These are phyloP conservation scores for Pollicipes pollicipes DNA, from an alignment of 1,140 invertebrate species.

Conservation along the genomic window DNA sequence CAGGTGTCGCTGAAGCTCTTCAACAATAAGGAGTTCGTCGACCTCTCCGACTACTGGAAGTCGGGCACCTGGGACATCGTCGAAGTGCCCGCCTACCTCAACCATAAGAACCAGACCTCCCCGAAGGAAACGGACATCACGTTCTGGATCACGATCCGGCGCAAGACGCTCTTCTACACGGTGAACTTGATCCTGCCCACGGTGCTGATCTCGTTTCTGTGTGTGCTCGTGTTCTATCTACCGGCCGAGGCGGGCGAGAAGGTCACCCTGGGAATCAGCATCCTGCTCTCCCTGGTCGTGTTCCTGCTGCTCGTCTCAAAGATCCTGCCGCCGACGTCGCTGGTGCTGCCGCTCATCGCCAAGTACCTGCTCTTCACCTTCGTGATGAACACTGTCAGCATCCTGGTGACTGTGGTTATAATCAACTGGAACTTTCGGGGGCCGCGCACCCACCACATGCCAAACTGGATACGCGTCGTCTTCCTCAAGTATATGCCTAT, in stretches of 20 bases:
- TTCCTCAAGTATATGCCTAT: constrained; percentile 58
- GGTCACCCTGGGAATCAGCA: constrained; percentile 82
- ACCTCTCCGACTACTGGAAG: constrained; percentile 93
- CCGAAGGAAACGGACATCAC: constrained; percentile 91
- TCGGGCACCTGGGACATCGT: constrained; percentile 99
- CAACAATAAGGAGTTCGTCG: constrained; percentile 86
- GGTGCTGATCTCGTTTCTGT: constrained; percentile 94
- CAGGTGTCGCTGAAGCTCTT: constrained; percentile 86
- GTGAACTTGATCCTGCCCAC: constrained; percentile 98
- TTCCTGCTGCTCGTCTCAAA: constrained; percentile 96
- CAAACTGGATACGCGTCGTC: constrained; percentile 76
- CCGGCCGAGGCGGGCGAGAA: constrained; percentile 53
- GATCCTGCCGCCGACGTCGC: constrained; percentile 91
- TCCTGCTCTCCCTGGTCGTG: constrained; percentile 96
- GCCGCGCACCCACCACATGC: constrained; percentile 73
- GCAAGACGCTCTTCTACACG: constrained; percentile 98
- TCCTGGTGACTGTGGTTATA: constrained; percentile 94
- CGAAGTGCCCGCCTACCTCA: constrained; percentile 41
- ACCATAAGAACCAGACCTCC: constrained; percentile 33
- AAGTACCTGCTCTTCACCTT: constrained; percentile 98
- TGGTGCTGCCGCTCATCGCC: constrained; percentile 88
- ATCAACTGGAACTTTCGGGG: constrained; percentile 98
- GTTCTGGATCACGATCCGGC: constrained; percentile 86
- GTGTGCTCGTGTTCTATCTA: constrained; percentile 94
- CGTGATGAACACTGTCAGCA: constrained; percentile 99